Base-by-base conservation (phyloP, 2,888 invertebrate species). In the Lasiommata megera region DNA sequence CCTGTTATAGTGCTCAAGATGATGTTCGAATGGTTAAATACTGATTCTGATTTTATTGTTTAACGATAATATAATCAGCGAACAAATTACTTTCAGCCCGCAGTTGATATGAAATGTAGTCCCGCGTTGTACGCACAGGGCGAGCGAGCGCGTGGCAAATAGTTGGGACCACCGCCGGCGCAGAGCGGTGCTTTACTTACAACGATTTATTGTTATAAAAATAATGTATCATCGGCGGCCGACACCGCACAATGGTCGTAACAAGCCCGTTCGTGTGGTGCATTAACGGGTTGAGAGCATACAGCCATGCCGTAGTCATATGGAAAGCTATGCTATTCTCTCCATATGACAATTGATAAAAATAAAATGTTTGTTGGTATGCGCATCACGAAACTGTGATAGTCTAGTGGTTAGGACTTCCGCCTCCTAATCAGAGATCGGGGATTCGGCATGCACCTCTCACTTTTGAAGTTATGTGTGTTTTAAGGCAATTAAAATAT, bases 201-300 rank as follows among this genome's bases (percentile, higher is more conserved):
- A 78, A 82, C 84, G 86, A 89, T 89, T 90, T 89, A 90, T 90
- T 90, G 86, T 89, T 88, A 90, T 88, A 89, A 89, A 89, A 89
- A 89, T 89, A 89, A 90, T 89, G 88, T 88, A 88, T 89, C 88
- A 88, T 88, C 86, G 84, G 67, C 73, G 68, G 71, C 70, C 73
- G 77, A 72, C 74, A 44, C 77, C 73, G 79, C 77, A 87, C 88
- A 88, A 88, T 88, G 79, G 78, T 70, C 75, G 82, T 85, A 88
- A 89, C 89, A 88, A 88, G 87, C 82, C 71, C 73, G 85, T 81
- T 72, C 72, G 77, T 76, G 78, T 75, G 82, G 74, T 71, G 77
- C 77, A 78, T 78, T 83, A 84, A 80, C 84, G 82, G 82, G 70
- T 77, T 48, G 31, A 37, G 12, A 28, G 38, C 37, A 18, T 28